Evolutionary conservation across 1,140 invertebrate genomes (phyloP), one percentile per base, ranked within the genome.

Genomic region (Drosophila santomea): DNA sequence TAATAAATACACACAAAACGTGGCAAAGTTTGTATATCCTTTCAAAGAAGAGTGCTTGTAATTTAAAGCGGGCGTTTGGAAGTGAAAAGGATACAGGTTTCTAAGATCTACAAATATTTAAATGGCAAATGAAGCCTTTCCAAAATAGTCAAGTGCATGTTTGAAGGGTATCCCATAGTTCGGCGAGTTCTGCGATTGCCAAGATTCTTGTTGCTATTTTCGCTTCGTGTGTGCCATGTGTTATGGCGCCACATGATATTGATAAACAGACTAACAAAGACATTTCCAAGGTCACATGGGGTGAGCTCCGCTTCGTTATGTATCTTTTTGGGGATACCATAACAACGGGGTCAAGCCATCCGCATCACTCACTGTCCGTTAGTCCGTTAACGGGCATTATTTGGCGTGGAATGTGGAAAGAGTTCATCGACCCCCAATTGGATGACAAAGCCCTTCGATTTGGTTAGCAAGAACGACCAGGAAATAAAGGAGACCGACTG

Each of bases 1-100:
- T 82, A 85, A 78, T 86, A 78, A 82, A 86, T 66, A 86, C 74
- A 86, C 74, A 69, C 36, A 36, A 41, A 52, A 77, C 66, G 45
- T 64, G 51, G 20, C 12, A 23, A 17, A 14, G 45, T 54, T 7
- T 25, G 17, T 54, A 58, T 59, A 38, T 57, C 10, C 41, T 32
- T 11, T 35, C 0, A 1, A 25, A 25, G 4, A 25, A 25, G 25
- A 25, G 25, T 25, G 4, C 4, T 32, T 10, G 7, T 8, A 10
- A 32, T 10, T 32, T 10, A 10, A 32, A 3, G 8, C 2, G 32
- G 8, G 2, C 8, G 7, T 32, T 10, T 32, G 8, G 1, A 32
- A 10, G 7, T 8, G 7, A 10, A 3, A 32, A 32, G 2, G 7
- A 10, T 32, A 2, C 1, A 32, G 7, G 28, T 32, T 32, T 32